Evolutionary conservation across 2,797 vertebrate species (phyloP).

Genomic region (Spinus olivaceus): DNA sequence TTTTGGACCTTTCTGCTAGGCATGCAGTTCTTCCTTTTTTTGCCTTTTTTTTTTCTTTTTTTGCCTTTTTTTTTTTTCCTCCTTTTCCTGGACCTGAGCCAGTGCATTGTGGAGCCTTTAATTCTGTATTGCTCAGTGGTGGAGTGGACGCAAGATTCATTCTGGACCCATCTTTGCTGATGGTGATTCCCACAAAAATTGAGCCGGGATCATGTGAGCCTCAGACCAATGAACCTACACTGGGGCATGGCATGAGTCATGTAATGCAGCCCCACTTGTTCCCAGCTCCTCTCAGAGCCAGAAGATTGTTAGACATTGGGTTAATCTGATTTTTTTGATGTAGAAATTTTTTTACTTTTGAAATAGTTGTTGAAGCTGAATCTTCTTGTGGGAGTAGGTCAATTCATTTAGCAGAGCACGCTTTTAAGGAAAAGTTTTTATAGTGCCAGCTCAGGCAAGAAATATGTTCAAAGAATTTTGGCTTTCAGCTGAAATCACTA

Average conservation of each 20-base stretch:
- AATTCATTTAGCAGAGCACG: not conserved
- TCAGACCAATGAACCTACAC: rapidly evolving
- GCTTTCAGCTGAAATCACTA: not conserved
- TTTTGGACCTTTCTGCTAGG: not conserved
- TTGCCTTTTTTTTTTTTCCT: not conserved
- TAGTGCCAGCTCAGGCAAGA: not conserved
- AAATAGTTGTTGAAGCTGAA: not conserved
- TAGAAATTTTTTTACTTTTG: not conserved
- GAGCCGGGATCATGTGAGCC: not conserved
- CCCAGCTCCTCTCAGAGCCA: rapidly evolving
- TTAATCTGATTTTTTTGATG: not conserved
- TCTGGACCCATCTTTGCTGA: not conserved
- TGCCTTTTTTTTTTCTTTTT: not conserved
- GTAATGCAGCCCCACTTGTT: rapidly evolving
- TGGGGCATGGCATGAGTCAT: rapidly evolving
- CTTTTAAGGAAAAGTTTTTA: slow-evolving; percentile 20
- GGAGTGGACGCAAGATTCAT: not conserved
- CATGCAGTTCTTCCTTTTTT: not conserved
- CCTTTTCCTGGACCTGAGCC: not conserved
- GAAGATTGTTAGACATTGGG: not conserved
- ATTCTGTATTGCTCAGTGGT: not conserved
- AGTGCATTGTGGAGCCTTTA: not conserved
- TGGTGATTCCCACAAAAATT: not conserved
- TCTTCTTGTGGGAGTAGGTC: not conserved
- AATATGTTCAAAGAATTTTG: not conserved